Evolutionary conservation across 2,888 invertebrate species (phyloP), one percentile per base, ranked within the genome.

Genomic region (Drosophila pseudotalamancana): DNA sequence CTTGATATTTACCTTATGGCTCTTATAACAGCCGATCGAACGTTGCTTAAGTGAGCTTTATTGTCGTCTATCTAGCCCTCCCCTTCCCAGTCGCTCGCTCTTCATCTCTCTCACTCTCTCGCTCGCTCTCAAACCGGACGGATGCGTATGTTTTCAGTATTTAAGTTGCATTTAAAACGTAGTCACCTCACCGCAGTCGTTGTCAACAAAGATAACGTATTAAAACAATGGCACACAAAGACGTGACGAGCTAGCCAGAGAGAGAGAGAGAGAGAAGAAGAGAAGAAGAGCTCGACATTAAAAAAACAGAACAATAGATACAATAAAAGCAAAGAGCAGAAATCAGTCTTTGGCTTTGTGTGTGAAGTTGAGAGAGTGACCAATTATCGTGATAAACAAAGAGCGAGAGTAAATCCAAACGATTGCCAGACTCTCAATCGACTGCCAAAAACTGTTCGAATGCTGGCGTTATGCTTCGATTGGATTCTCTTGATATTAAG

Each of bases 141-240:
- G 64, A 65, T 62, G 54, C 29, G 25, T 49, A 32, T 49, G 54
- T 45, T 61, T 45, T 32, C 43, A 27, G 54, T 54, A 54, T 61
- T 61, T 61, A 45, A 54, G 43, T 53, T 37, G 62, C 29, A 53
- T 37, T 59, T 54, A 29, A 46, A 39, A 16, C 39, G 49, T 40
- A n/a, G n/a, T n/a, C n/a, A n/a, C n/a, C n/a, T n/a, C n/a, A n/a
- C n/a, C n/a, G n/a, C n/a, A 29, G 51, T 37, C 43, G n/a, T 42
- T 35, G 54, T 50, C 60, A 66, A 66, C 67, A 66, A 66, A 66
- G 67, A 67, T 67, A 67, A 66, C 54, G 54, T 46, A 55, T 49
- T 60, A 19, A 66, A 66, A 61, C 54, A 63, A 56, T 67, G 56
- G 48, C 37, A 62, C 18, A 67, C 54, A 53, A 55, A 49, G 49